Percentiles rank a stretch among this genome's conserved stretches.
Evolutionary conservation across 1,140 invertebrate species (phyloP).

Genomic region (Hypothenemus hampei): DNA sequence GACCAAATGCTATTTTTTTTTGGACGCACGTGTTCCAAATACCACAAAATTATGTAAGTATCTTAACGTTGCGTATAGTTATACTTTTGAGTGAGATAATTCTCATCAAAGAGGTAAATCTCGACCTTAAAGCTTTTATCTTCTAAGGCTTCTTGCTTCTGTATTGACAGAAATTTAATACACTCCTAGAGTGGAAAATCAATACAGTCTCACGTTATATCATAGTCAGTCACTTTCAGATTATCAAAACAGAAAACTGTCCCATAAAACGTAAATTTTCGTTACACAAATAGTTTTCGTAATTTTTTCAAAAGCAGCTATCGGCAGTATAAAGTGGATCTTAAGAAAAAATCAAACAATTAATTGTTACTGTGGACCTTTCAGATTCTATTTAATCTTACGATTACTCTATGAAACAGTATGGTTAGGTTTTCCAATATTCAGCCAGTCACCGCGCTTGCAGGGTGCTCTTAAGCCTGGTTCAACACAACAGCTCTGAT

Average conservation of each 20-base stretch:
- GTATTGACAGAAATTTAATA: constrained; percentile 19
- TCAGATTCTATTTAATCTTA: background rate
- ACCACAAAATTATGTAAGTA: too few species aligned
- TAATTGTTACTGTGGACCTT: background rate
- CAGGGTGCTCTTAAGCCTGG: constrained; percentile 25
- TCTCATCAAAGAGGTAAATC: too few species aligned
- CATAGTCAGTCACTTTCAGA: too few species aligned
- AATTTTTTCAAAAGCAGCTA: too few species aligned
- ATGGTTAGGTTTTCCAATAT: constrained; percentile 5
- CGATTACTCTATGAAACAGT: constrained; percentile 2
- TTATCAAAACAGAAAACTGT: too few species aligned
- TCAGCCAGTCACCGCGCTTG: constrained; percentile 19
- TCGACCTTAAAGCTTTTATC: background rate
- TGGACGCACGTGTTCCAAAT: too few species aligned
- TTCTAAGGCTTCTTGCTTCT: constrained; percentile 9
- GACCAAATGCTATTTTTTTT: too few species aligned
- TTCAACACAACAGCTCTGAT: constrained; percentile 37
- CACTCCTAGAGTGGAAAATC: background rate
- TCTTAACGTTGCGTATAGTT: too few species aligned
- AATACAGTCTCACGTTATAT: background rate
- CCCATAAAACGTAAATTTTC: too few species aligned
- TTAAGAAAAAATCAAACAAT: background rate
- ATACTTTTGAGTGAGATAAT: too few species aligned
- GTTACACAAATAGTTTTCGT: too few species aligned
- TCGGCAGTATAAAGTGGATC: too few species aligned